phyloP scores from a whole-genome alignment of 2,113 vertebrate genomes.

The Platysternon megacephalum region DNA sequence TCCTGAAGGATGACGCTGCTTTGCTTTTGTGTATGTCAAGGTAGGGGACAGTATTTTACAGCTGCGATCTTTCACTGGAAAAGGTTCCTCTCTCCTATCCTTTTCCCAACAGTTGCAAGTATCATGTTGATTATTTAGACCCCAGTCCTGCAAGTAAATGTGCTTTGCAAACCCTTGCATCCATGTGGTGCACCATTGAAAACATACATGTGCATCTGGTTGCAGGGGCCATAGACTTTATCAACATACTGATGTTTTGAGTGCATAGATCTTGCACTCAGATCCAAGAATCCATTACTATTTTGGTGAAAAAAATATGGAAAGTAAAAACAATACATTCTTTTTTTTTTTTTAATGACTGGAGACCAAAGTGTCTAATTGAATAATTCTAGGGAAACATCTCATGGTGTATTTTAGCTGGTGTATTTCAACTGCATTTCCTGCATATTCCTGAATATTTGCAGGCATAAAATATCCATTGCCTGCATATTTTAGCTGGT shows the following conservation, averaged over 20 bases:
- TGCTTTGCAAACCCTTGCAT: neutral
- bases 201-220: neutral
- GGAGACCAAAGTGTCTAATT: neutral
- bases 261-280: neutral
- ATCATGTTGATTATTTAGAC: neutral
- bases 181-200: neutral
- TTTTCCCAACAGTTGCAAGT: neutral
- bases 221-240: neutral
- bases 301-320: neutral
- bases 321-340: neutral
- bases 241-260: neutral
- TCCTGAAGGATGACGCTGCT: neutral
- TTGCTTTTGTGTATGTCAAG: neutral
- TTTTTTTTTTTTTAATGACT: neutral
- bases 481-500: too few species aligned
- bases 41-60: neutral
- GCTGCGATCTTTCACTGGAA: neutral
- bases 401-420: slow-evolving; percentile 40
- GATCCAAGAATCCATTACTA: neutral
- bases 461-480: too few species aligned
- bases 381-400: slow-evolving; percentile 46
- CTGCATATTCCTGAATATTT: too few species aligned
- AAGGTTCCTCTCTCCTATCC: neutral
- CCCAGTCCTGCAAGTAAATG: neutral
- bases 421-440: too few species aligned